A percentile compares a stretch with the other conserved stretches of the same genome.
phyloP scores from a whole-genome alignment of 2,113 vertebrate species.

The Anguilla rostrata region DNA sequence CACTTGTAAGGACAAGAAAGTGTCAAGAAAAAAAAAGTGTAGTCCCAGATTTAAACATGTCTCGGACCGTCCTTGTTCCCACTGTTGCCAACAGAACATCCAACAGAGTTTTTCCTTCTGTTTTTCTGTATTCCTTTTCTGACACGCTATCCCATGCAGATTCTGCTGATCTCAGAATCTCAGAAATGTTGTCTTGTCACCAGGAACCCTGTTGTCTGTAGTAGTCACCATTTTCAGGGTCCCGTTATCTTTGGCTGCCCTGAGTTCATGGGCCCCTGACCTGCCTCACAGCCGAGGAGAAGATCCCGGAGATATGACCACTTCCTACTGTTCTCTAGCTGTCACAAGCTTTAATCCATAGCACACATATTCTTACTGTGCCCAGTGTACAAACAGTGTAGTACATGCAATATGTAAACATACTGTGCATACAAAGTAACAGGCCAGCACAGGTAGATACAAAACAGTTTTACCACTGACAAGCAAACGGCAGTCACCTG shows the following conservation, averaged over 20 bases:
- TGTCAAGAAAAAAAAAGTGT: neutral
- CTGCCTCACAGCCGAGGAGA: neutral
- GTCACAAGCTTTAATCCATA: neutral
- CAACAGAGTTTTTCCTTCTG: neutral
- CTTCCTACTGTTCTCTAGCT: neutral
- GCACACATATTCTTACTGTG: neutral
- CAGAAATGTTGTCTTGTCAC: neutral
- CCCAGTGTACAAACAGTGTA: neutral
- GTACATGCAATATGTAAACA: neutral
- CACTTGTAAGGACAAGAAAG: neutral
- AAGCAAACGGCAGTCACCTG: slow-evolving; percentile 1
- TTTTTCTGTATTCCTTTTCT: neutral
- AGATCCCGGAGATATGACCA: neutral
- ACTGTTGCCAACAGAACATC: neutral
- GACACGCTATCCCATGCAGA: neutral
- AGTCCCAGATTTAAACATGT: neutral
- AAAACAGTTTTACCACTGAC: neutral
- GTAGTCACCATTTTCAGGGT: neutral
- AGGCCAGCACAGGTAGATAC: neutral
- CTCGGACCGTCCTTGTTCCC: neutral
- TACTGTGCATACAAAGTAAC: neutral
- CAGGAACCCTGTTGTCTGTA: neutral
- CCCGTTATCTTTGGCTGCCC: neutral
- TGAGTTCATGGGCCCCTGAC: neutral
- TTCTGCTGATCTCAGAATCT: neutral